A percentile compares a stretch with the other conserved stretches of the same genome.
Conservation (phyloP, 2,113 vertebrate species). For the Pollachius pollachius region DNA sequence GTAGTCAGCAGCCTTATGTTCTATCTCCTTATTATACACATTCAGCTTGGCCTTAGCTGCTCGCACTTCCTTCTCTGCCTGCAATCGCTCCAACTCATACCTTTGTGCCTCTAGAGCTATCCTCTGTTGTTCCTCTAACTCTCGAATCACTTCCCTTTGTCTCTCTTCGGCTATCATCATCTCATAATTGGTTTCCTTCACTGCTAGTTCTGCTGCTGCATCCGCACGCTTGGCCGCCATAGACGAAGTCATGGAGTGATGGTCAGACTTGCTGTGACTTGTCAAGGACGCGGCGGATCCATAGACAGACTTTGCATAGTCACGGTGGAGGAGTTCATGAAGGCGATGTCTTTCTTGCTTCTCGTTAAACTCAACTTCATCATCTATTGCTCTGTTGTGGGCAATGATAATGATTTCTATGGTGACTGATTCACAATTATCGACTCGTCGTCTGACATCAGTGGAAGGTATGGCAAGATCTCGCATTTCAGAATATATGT, state of each 20-base stretch:
- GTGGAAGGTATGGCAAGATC: too few species aligned
- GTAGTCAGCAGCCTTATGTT: too few species aligned
- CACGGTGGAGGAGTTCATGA: background rate
- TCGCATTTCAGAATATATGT: too few species aligned
- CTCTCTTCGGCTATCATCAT: slow-evolving; percentile 13
- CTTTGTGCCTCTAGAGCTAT: slow-evolving; percentile 16
- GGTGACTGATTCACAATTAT: background rate
- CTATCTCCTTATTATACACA: too few species aligned
- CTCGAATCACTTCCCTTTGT: slow-evolving; percentile 16
- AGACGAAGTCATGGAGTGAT: too few species aligned
- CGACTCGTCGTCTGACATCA: background rate
- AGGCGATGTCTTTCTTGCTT: background rate
- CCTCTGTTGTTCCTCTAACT: slow-evolving; percentile 16
- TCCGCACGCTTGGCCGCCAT: too few species aligned
- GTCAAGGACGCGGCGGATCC: background rate
- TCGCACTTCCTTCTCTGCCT: slow-evolving; percentile 19
- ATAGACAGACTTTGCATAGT: slow-evolving; percentile 6
- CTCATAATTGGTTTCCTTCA: slow-evolving; percentile 20
- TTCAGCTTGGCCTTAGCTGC: background rate
- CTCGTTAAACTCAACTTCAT: background rate
- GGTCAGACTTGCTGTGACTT: background rate
- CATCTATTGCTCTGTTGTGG: background rate
- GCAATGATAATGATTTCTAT: background rate
- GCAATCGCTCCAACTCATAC: slow-evolving; percentile 7
- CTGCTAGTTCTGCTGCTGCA: slow-evolving; percentile 23